phyloP scores from a whole-genome alignment of 2,113 vertebrate genomes.

The Semnornis frantzii region DNA sequence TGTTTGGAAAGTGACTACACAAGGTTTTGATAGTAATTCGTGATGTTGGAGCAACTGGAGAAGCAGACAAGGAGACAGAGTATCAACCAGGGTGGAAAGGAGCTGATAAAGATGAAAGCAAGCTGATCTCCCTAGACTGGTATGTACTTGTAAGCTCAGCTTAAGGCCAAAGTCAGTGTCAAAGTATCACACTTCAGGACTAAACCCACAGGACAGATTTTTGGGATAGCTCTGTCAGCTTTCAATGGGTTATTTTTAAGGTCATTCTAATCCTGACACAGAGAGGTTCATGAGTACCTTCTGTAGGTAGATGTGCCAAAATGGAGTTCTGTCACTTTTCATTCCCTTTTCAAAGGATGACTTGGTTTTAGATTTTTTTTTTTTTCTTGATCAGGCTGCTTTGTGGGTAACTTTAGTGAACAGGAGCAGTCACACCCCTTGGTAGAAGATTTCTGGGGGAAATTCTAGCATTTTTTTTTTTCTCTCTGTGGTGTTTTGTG shows the following conservation, averaged over 20 bases:
- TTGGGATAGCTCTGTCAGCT: not conserved
- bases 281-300: not conserved
- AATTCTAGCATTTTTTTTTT: not conserved
- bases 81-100: not conserved
- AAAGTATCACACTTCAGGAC: not conserved
- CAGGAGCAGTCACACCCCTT: not conserved
- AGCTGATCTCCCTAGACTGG: not conserved
- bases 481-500: not conserved
- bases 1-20: not conserved
- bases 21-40: constrained; percentile 3
- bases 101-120: not conserved
- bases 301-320: not conserved
- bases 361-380: not conserved
- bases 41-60: constrained; percentile 8
- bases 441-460: not conserved
- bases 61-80: not conserved
- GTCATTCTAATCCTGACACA: not conserved
- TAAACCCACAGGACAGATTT: not conserved
- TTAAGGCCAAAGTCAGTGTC: not conserved
- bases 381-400: not conserved
- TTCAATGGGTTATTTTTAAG: constrained; percentile 17
- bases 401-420: not conserved
- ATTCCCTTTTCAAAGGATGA: fast-evolving
- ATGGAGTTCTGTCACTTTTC: not conserved
- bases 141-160: not conserved